Conservation (phyloP, 2,113 vertebrate genomes). For the Sterna hirundo region DNA sequence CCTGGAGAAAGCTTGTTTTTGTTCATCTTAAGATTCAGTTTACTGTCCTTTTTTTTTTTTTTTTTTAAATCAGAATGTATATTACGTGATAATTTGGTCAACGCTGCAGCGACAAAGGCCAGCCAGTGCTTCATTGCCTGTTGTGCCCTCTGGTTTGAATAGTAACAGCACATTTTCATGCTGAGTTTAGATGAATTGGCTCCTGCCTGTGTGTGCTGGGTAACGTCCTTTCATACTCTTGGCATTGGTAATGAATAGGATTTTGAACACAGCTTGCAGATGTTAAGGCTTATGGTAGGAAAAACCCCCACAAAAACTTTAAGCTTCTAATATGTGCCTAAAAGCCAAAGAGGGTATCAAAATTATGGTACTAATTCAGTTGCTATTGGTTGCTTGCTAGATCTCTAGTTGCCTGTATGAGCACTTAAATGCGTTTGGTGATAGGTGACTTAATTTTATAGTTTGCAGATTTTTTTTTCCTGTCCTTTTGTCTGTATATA, state of each 20-base stretch:
- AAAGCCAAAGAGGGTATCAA: conserved; percentile 21
- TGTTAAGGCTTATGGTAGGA: conserved; percentile 42
- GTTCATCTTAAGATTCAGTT: not conserved
- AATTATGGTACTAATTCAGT: conserved; percentile 10
- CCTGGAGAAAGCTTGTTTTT: not conserved
- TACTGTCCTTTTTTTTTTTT: not conserved
- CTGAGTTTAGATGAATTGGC: conserved; percentile 66
- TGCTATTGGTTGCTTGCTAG: not conserved
- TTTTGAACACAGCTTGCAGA: conserved; percentile 58
- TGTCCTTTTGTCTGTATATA: not conserved
- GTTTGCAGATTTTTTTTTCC: not conserved
- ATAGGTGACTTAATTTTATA: not conserved
- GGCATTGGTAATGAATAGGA: conserved; percentile 54
- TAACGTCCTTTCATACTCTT: conserved; percentile 65
- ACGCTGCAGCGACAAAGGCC: not conserved
- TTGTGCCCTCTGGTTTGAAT: conserved; percentile 58
- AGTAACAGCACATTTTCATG: conserved; percentile 62
- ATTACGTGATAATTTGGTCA: conserved; percentile 40
- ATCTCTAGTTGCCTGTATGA: conserved; percentile 11
- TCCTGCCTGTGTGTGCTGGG: conserved; percentile 48
- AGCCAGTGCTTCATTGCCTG: conserved; percentile 35
- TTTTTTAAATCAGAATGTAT: not conserved
- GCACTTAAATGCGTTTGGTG: not conserved
- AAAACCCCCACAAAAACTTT: conserved; percentile 26
- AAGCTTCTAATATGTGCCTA: conserved; percentile 43